A percentile compares a stretch with the other conserved stretches of the same genome.
phyloP scores from a whole-genome alignment of 2,888 invertebrate species.

The Caenorhabditis sinica region DNA sequence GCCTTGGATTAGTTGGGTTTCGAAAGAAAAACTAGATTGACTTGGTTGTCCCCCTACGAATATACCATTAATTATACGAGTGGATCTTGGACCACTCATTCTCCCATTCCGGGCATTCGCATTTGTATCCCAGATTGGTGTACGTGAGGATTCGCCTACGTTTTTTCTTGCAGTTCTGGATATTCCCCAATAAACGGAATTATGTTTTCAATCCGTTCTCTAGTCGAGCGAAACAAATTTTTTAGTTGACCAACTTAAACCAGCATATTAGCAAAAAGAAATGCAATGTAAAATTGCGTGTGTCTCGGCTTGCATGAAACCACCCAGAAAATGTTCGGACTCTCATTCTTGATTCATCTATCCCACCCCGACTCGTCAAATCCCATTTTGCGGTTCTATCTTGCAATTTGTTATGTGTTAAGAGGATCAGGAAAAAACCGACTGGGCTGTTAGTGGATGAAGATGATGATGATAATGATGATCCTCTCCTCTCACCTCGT shows the following conservation, averaged over 20 bases:
- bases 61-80: not conserved
- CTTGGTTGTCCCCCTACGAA: not conserved
- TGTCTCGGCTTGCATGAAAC: conserved; percentile 34
- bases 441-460: conserved; percentile 8
- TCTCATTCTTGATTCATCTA: conserved; percentile 15
- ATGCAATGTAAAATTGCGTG: conserved; percentile 3
- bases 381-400: conserved; percentile 18
- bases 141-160: conserved; percentile 30
- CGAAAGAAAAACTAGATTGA: not conserved
- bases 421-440: conserved; percentile 11
- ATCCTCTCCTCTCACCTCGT: conserved; percentile 43
- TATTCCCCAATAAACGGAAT: conserved; percentile 18
- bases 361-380: not conserved
- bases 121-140: not conserved
- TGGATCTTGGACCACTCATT: too few relatives aligned
- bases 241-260: conserved; percentile 49
- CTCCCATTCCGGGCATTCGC: too few relatives aligned
- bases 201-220: conserved; percentile 38
- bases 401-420: conserved; percentile 35
- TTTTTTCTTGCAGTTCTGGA: not conserved
- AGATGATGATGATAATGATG: conserved; percentile 16
- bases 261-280: conserved; percentile 32
- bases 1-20: not conserved
- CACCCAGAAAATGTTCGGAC: conserved; percentile 51
- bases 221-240: conserved; percentile 55